Evolutionary conservation across 2,113 vertebrate genomes (phyloP).

Genomic region (Narcine bancroftii): DNA sequence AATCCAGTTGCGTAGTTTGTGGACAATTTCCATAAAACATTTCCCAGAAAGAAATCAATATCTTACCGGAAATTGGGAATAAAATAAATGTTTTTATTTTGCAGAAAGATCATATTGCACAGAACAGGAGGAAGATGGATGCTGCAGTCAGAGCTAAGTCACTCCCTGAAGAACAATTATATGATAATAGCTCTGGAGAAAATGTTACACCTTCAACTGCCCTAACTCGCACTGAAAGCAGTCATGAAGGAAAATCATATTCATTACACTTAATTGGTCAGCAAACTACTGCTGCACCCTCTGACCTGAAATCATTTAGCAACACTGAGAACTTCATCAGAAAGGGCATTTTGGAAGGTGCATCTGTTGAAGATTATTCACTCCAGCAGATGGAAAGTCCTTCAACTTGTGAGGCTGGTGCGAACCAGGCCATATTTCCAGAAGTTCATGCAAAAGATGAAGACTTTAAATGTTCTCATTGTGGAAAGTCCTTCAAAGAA

Average conservation of each 20-base stretch:
- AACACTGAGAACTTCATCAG: not conserved
- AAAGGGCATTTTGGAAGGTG: not conserved
- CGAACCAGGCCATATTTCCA: not conserved
- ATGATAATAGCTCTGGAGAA: not conserved
- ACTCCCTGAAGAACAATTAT: not conserved
- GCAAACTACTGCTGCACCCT: not conserved
- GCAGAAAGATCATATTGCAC: not conserved
- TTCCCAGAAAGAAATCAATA: not conserved
- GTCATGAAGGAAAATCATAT: not conserved
- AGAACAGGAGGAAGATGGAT: not conserved
- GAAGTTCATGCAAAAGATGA: not conserved
- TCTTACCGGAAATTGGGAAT: not conserved
- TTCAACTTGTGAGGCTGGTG: not conserved
- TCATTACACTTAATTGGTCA: not conserved
- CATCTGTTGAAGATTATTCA: not conserved
- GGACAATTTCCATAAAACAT: not conserved
- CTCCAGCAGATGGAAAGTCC: not conserved
- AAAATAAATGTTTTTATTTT: constrained; percentile 4
- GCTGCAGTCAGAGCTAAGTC: not conserved
- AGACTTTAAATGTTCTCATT: not conserved
- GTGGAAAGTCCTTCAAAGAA: constrained; percentile 11
- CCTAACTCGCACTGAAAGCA: not conserved
- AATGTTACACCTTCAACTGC: not conserved
- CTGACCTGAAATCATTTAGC: not conserved
- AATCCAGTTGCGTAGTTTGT: not conserved